These are phyloP conservation scores for Phrynocephalus forsythii DNA, from an alignment of 2,797 vertebrate species.

Conservation along the genomic window DNA sequence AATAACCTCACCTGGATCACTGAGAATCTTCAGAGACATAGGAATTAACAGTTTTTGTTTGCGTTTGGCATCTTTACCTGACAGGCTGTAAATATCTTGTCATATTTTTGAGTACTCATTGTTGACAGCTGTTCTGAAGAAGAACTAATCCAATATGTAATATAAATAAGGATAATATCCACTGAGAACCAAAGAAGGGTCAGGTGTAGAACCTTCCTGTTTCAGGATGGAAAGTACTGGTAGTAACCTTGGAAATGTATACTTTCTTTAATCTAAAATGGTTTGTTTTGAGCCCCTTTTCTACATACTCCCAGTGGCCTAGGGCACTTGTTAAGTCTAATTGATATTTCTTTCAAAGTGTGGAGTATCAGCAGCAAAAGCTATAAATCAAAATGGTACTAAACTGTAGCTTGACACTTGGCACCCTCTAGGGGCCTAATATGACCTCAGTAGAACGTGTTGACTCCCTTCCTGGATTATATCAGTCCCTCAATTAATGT, in stretches of 20 bases:
- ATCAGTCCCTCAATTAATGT: slow-evolving; percentile 51
- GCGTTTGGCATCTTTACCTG: not conserved
- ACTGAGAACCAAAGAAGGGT: not conserved
- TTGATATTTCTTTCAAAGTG: slow-evolving; percentile 26
- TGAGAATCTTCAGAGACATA: no score
- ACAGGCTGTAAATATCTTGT: not conserved
- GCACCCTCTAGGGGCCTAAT: slow-evolving; percentile 60
- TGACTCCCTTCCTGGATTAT: slow-evolving; percentile 55
- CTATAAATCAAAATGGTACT: slow-evolving; percentile 50
- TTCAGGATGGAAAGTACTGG: not conserved
- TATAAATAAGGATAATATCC: not conserved
- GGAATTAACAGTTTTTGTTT: not conserved
- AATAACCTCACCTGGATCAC: no score
- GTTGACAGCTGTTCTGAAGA: not conserved
- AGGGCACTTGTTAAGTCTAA: slow-evolving; percentile 43
- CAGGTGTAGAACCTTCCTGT: not conserved
- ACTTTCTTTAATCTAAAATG: slow-evolving; percentile 26
- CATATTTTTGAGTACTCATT: not conserved
- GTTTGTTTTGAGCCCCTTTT: slow-evolving; percentile 29
- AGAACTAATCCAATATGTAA: not conserved
- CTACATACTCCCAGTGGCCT: not conserved
- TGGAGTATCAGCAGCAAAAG: slow-evolving; percentile 47
- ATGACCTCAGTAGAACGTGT: slow-evolving; percentile 65
- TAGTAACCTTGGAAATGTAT: not conserved
- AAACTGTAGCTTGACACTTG: slow-evolving; percentile 65